phyloP scores from a whole-genome alignment of 2,113 vertebrate genomes.

The Larimichthys polyactis region DNA sequence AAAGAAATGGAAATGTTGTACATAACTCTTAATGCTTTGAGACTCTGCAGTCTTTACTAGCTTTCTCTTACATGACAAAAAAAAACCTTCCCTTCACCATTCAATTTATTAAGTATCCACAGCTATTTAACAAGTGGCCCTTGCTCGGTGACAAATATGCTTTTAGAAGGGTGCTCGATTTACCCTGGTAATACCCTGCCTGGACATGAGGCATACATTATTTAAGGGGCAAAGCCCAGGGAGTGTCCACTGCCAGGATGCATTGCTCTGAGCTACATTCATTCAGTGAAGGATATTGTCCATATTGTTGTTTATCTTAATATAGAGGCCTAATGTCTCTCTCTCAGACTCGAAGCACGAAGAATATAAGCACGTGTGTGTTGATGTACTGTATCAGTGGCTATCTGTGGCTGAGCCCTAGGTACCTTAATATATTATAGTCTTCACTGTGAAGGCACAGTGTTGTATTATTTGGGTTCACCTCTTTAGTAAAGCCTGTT shows the following conservation, averaged over 20 bases:
- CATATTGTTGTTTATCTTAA: constrained; percentile 63
- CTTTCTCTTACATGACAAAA: constrained; percentile 14
- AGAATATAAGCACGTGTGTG: constrained; percentile 22
- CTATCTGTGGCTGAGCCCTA: constrained; percentile 14
- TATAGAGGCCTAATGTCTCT: constrained; percentile 11
- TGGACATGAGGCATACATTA: constrained; percentile 62
- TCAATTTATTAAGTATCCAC: constrained; percentile 56
- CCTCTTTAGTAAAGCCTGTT: background rate
- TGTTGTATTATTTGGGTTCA: background rate
- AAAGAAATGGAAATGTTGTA: background rate
- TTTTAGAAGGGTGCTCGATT: constrained; percentile 42
- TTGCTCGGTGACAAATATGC: constrained; percentile 56
- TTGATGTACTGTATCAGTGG: constrained; percentile 14
- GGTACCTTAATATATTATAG: constrained; percentile 16
- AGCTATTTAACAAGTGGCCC: constrained; percentile 58
- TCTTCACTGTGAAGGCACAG: constrained; percentile 11
- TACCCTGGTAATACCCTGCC: constrained; percentile 53
- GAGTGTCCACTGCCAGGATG: constrained; percentile 44
- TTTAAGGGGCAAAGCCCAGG: constrained; percentile 39
- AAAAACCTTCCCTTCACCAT: constrained; percentile 18
- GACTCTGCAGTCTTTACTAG: background rate
- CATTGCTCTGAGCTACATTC: constrained; percentile 34
- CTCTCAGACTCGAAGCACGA: background rate
- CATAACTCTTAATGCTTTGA: background rate
- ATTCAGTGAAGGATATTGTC: constrained; percentile 39